Evolutionary conservation across 1,140 invertebrate species (phyloP).

Genomic region (Subanguina moxae): DNA sequence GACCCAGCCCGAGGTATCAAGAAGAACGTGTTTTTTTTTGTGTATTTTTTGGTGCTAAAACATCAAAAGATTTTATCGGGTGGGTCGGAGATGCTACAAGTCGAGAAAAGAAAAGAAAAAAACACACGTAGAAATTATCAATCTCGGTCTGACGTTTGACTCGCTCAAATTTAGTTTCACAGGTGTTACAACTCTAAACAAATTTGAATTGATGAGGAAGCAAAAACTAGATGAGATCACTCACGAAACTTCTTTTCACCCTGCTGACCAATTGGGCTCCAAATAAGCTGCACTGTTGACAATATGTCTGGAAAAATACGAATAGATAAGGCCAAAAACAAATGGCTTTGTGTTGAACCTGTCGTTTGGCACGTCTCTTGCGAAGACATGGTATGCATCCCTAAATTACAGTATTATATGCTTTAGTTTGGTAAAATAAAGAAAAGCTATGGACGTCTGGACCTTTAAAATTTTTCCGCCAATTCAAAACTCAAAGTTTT

Average conservation of each 20-base stretch:
- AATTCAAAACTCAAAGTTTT: no score
- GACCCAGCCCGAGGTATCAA: no score
- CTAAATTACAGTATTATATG: no score
- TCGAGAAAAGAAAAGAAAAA: no score
- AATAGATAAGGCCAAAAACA: neutral
- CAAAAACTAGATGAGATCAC: neutral
- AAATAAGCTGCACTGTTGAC: slow-evolving; percentile 8
- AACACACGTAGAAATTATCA: neutral
- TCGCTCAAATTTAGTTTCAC: slow-evolving; percentile 2
- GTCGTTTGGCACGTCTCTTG: slow-evolving; percentile 1
- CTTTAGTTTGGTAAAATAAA: no score
- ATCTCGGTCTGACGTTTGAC: slow-evolving; percentile 2
- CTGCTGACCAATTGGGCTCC: slow-evolving; percentile 1
- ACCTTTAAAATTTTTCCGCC: no score
- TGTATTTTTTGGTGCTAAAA: no score
- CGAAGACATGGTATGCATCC: slow-evolving; percentile 26
- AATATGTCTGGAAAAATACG: neutral
- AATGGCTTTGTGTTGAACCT: neutral
- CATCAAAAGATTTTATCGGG: no score
- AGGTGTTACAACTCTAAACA: slow-evolving; percentile 3
- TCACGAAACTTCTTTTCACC: slow-evolving; percentile 7
- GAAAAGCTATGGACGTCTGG: no score
- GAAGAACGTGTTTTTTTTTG: no score
- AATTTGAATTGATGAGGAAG: neutral
- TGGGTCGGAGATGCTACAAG: no score